Conservation (phyloP, 1,140 invertebrate genomes). For the Papilio aristodemus region DNA sequence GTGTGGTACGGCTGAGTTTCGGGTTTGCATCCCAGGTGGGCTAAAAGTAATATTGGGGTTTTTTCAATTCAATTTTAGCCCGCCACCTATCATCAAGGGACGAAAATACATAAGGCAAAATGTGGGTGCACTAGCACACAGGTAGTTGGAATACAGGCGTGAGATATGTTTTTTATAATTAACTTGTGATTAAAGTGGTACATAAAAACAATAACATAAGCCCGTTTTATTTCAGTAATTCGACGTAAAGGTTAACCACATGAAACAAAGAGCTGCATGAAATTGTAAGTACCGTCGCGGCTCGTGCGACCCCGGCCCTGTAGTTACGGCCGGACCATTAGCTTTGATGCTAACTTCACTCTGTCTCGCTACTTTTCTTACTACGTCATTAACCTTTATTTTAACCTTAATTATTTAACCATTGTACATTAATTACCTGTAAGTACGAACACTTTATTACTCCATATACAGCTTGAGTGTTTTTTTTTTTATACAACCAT, state of each 20-base stretch:
- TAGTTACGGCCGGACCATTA: conserved; percentile 13
- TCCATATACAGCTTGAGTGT: too few relatives aligned
- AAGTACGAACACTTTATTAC: neutral
- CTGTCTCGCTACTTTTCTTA: neutral
- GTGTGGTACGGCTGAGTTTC: too few relatives aligned
- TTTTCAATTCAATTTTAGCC: too few relatives aligned
- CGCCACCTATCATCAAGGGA: too few relatives aligned
- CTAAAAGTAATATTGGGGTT: too few relatives aligned
- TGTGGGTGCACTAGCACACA: too few relatives aligned
- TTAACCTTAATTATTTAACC: conserved; percentile 11
- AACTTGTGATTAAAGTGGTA: neutral
- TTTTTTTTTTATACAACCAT: too few relatives aligned
- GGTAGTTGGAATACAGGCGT: too few relatives aligned
- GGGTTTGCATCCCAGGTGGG: too few relatives aligned
- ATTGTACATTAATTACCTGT: conserved; percentile 4
- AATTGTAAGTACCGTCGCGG: conserved; percentile 12
- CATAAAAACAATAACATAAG: neutral
- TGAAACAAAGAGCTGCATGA: conserved; percentile 5
- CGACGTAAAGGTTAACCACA: conserved; percentile 2
- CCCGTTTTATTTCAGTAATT: neutral
- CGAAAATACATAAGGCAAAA: too few relatives aligned
- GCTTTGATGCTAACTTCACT: conserved; percentile 15
- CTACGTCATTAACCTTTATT: conserved; percentile 16
- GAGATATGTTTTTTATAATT: too few relatives aligned
- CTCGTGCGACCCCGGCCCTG: conserved; percentile 3